Percentiles rank a stretch among this genome's conserved stretches.
These are phyloP conservation scores for Mimachlamys varia DNA, from an alignment of 2,888 invertebrate species.

Conservation along the genomic window DNA sequence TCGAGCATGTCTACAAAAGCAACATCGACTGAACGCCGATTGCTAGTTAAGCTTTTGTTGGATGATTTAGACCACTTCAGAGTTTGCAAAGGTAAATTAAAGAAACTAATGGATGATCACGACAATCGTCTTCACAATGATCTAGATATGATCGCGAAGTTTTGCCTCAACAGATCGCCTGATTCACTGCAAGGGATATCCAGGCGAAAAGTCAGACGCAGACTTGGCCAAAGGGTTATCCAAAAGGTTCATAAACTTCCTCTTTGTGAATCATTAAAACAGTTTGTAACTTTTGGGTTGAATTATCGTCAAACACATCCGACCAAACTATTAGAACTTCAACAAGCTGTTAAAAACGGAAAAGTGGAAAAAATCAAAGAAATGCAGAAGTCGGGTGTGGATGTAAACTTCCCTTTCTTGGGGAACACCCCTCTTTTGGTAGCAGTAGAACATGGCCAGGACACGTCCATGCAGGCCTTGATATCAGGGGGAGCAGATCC, in stretches of 20 bases:
- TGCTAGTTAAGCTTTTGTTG: not conserved
- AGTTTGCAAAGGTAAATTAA: not conserved
- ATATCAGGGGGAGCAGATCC: slow-evolving; percentile 47
- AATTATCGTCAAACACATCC: not conserved
- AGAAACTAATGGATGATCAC: not conserved
- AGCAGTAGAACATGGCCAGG: slow-evolving; percentile 45
- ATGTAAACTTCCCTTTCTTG: not conserved
- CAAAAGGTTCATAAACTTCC: slow-evolving; percentile 49
- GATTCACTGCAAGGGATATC: slow-evolving; percentile 47
- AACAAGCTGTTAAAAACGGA: slow-evolving; percentile 17
- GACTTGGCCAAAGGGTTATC: slow-evolving; percentile 44
- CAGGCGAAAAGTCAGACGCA: slow-evolving; percentile 42
- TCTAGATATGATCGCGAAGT: not conserved
- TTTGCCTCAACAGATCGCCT: slow-evolving; percentile 36
- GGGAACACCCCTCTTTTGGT: slow-evolving; percentile 44
- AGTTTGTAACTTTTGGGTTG: not conserved
- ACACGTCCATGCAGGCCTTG: slow-evolving; percentile 40
- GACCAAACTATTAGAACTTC: not conserved
- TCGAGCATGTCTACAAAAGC: not conserved
- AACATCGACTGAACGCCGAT: not conserved
- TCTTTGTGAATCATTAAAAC: slow-evolving; percentile 35
- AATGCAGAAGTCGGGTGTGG: not conserved
- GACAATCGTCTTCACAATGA: not conserved
- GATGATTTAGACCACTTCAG: not conserved
- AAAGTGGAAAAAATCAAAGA: not conserved